Evolutionary conservation across 2,113 vertebrate genomes (phyloP), one percentile per base, ranked within the genome.

Genomic region (Tetrao urogallus): DNA sequence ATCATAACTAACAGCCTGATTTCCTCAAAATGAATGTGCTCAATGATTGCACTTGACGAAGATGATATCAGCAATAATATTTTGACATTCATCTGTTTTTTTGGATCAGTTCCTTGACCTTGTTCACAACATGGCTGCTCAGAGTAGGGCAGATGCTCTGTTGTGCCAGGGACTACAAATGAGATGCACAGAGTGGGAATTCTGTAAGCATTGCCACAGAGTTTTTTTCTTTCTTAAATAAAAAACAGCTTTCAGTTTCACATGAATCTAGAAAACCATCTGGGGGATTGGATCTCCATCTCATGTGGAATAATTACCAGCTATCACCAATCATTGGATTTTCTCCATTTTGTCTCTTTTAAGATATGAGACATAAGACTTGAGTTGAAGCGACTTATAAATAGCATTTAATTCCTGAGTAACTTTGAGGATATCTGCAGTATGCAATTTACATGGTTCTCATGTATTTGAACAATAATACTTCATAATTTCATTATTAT

Each of bases 121-220:
- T 61, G 30, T 91, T 93, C 61, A 65, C 45, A 48, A 9, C 1
- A 13, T 65, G 27, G 57, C 56, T 95, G 91, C 84, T 93, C 88
- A 91, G 73, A 63, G 38, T 73, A 47, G 69, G 91, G 83, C 65
- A 77, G 84, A 80, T 78, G 38, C 71, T 88, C n/a, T 60, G 76
- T 50, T 7, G 13, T 74, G 84, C 71, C 56, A 78, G 70, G 56
- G 70, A 61, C 34, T 28, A 34, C 14, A 38, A 81, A 32, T 40
- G 79, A 76, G 75, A 60, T 78, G 40, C 40, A 32, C 21, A 25
- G 60, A 69, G 80, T 65, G 91, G 84, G 56, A 93, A 86, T 78
- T 69, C 25, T 50, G 48, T 42, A 78, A 82, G 56, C 38, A 61
- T 34, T 88, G 60, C 66, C 30, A 60, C 75, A 27, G 27, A 82